A percentile compares a stretch with the other conserved stretches of the same genome.
These are phyloP conservation scores for Hyaena hyaena DNA, from an alignment of 2,113 vertebrate species.

Conservation along the genomic window DNA sequence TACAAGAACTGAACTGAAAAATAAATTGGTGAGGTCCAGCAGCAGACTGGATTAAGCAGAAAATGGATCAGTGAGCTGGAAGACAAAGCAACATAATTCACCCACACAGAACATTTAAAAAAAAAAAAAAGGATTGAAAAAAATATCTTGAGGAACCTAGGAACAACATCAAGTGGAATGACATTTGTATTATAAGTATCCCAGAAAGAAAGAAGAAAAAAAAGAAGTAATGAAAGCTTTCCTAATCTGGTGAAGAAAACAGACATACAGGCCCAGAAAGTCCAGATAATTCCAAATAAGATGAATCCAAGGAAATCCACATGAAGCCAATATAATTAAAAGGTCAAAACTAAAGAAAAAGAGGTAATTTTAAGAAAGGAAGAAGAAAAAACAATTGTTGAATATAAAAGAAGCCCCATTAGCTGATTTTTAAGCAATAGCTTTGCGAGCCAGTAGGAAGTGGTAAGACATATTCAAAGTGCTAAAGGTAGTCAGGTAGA, in stretches of 20 bases:
- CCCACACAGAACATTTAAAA: neutral
- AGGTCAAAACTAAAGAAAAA: neutral
- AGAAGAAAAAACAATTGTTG: neutral
- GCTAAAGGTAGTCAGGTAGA: neutral
- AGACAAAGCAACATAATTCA: neutral
- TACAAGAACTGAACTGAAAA: neutral
- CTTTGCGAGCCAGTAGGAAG: neutral
- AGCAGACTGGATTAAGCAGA: neutral
- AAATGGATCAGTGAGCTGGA: too few species aligned
- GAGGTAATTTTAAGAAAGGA: neutral
- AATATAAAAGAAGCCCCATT: neutral
- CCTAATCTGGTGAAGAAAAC: neutral
- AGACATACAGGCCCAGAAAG: neutral
- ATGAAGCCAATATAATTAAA: neutral
- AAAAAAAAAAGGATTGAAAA: neutral
- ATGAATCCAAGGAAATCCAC: neutral
- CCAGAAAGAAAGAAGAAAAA: too few species aligned
- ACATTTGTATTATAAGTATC: neutral
- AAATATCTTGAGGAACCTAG: neutral
- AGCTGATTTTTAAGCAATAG: neutral
- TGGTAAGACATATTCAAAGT: neutral
- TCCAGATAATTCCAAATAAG: neutral
- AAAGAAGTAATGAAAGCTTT: neutral
- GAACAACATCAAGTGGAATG: neutral
- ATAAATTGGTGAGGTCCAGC: neutral